Evolutionary conservation across 2,113 vertebrate species (phyloP), one percentile per base, ranked within the genome.

Genomic region (Charadrius vociferus): DNA sequence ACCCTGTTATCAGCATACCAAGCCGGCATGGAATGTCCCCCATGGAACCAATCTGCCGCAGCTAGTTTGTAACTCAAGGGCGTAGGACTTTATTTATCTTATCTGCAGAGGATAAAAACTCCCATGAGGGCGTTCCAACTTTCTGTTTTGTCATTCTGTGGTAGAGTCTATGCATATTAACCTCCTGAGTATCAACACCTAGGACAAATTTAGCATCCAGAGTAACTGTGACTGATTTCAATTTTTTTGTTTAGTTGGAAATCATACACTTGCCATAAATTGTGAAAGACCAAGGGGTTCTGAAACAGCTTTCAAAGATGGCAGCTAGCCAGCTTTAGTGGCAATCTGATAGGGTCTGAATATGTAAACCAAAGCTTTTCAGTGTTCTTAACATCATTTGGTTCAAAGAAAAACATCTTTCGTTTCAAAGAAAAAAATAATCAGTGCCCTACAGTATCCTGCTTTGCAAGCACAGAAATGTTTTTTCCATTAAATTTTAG

Each of bases 31-130:
- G 55, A 90, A 83, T 83, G 85, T 90, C 53, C n/a, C 4, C 2
- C 0, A 2, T 61, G 78, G 84, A 88, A 59, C 12, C 7, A 37
- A 86, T 88, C 30, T 80, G 81, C 53, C 1, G 4, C 74, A 87
- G 81, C 75, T 71, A 49, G 43, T 45, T 88, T 88, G 49, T 47
- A 78, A 86, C 72, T 92, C 92, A 95, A 88, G 94, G 68, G 75
- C 7, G 2, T 70, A 71, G 79, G 55, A 52, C 71, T 92, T 15
- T 43, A 80, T 93, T 95, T 93, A 24, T 88, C 90, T 90, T 80
- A 49, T 53, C 82, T 94, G 66, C 37, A 81, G n/a, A 84, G 65
- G 43, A 79, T 45, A 52, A 78, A 52, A 86, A 78, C 71, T 94
- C 92, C 72, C 83, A 50, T 27, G 30, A 81, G 30, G 17, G 72